Conservation (phyloP, 1,140 invertebrate species). For the Drosophila novamexicana region DNA sequence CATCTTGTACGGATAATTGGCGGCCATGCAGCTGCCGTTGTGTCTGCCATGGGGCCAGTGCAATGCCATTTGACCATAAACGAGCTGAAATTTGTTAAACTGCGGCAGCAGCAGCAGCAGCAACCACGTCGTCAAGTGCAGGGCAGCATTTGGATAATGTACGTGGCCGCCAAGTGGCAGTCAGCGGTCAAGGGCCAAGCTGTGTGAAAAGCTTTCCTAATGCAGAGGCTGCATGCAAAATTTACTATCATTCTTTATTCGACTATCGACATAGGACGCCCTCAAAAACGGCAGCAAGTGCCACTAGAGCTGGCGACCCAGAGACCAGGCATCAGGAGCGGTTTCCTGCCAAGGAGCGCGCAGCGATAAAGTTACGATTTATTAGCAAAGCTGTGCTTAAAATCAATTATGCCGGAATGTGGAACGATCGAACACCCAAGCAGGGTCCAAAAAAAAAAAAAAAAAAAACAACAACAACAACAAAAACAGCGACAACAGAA, state of each 20-base stretch:
- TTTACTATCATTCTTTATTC: constrained; percentile 78
- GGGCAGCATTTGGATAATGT: constrained; percentile 66
- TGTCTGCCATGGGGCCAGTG: constrained; percentile 58
- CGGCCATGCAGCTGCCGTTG: constrained; percentile 68
- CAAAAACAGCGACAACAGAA: constrained; percentile 9
- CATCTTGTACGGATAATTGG: constrained; percentile 80
- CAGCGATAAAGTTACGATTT: constrained; percentile 84
- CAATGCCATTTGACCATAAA: constrained; percentile 81
- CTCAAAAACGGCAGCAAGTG: constrained; percentile 36
- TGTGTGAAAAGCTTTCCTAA: constrained; percentile 63
- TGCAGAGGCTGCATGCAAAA: constrained; percentile 31
- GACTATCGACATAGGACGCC: constrained; percentile 53
- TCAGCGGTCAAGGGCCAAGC: constrained; percentile 41
- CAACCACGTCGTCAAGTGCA: constrained; percentile 67
- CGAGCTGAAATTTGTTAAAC: constrained; percentile 77
- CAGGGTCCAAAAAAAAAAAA: constrained; percentile 43
- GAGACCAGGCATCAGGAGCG: constrained; percentile 50
- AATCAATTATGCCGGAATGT: constrained; percentile 84
- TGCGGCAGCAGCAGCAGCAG: constrained; percentile 23
- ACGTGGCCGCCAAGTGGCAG: constrained; percentile 36
- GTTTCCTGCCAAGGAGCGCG: constrained; percentile 29
- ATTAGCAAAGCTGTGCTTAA: constrained; percentile 82
- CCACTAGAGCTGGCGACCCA: constrained; percentile 12
- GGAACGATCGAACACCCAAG: constrained; percentile 82
- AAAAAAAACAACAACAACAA: neutral